Conservation (phyloP, 2,113 vertebrate species). For the Psittacus erithacus region DNA sequence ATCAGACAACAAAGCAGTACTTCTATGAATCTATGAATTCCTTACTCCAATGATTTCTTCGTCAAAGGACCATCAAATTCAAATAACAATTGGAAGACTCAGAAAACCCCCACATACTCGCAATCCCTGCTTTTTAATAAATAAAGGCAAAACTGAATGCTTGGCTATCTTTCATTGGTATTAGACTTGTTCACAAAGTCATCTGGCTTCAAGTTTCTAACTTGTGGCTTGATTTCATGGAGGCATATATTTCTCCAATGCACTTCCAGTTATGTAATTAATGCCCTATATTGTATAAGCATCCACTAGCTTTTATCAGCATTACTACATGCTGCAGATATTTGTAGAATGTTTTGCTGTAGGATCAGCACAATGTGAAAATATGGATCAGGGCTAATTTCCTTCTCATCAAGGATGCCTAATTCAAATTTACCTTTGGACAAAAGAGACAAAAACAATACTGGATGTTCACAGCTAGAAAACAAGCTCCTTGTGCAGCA, state of each 20-base stretch:
- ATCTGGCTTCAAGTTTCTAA: not conserved
- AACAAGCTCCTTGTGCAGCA: not conserved
- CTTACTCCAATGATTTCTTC: not conserved
- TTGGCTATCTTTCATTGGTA: not conserved
- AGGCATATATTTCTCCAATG: not conserved
- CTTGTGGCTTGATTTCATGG: not conserved
- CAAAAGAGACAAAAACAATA: not conserved
- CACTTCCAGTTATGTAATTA: not conserved
- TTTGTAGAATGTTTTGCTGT: not conserved
- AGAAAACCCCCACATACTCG: not conserved
- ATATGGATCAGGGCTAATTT: not conserved
- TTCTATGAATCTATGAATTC: not conserved
- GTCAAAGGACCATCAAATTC: not conserved
- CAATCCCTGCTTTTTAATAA: not conserved
- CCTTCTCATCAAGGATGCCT: not conserved
- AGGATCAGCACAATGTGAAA: not conserved
- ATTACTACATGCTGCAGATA: not conserved
- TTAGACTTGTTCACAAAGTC: not conserved
- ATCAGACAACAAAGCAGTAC: not conserved
- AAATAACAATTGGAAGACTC: not conserved
- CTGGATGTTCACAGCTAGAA: not conserved
- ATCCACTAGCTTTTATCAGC: not conserved
- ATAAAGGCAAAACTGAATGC: not conserved
- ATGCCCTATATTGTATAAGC: not conserved
- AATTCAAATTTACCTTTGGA: not conserved